A percentile compares a stretch with the other conserved stretches of the same genome.
Conservation (phyloP, 2,113 vertebrate genomes). For the Epinephelus lanceolatus region DNA sequence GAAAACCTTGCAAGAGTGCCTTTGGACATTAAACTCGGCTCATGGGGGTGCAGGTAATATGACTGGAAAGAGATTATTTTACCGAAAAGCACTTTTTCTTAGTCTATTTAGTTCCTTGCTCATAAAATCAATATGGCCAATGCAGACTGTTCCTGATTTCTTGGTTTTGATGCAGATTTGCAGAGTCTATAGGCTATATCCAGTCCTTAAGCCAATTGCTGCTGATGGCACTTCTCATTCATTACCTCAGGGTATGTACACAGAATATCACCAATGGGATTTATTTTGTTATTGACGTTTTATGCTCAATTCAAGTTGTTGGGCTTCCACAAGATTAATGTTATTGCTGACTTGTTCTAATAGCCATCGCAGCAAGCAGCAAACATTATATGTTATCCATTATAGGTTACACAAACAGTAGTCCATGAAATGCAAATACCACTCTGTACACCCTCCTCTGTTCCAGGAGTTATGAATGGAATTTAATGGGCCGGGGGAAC, state of each 20-base stretch:
- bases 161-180: conserved; percentile 34
- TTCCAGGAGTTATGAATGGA: conserved; percentile 13
- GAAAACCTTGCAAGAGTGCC: not conserved
- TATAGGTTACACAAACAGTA: conserved; percentile 26
- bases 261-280: conserved; percentile 25
- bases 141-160: not conserved
- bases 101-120: not conserved
- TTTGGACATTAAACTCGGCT: not conserved
- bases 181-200: not conserved
- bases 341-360: conserved; percentile 27
- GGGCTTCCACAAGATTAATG: conserved; percentile 18
- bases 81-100: conserved; percentile 1
- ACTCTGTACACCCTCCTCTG: not conserved
- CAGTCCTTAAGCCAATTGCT: conserved; percentile 19
- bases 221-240: conserved; percentile 35
- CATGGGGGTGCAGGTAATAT: not conserved
- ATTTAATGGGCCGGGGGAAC: conserved; percentile 33
- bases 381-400: conserved; percentile 30
- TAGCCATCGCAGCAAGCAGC: conserved; percentile 8
- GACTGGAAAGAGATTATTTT: not conserved
- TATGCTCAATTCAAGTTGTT: conserved; percentile 48
- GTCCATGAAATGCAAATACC: conserved; percentile 31
- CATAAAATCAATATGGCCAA: conserved; percentile 9
- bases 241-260: conserved; percentile 10
- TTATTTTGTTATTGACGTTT: conserved; percentile 46